These are phyloP conservation scores for Drosophila falleni DNA, from an alignment of 2,888 invertebrate genomes.

Conservation along the genomic window DNA sequence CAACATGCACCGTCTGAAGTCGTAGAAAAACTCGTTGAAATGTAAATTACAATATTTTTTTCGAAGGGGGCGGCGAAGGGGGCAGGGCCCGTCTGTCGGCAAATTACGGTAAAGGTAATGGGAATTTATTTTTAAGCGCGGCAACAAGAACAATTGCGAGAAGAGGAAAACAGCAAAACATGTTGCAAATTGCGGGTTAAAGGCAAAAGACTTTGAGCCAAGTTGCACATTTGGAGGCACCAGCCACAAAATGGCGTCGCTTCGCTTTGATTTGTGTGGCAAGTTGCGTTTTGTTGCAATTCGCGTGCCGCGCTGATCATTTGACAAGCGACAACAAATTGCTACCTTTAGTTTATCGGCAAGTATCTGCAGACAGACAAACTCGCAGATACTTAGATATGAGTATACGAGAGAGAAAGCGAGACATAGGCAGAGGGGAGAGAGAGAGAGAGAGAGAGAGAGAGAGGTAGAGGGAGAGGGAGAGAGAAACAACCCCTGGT, in stretches of 20 bases:
- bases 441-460: not conserved
- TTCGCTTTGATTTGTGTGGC: constrained; percentile 55
- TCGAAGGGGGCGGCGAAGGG: constrained; percentile 6
- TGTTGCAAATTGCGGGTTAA: constrained; percentile 27
- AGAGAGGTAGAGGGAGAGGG: not conserved
- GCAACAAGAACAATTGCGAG: constrained; percentile 24
- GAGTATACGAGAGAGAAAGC: not conserved
- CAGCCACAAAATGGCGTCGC: constrained; percentile 74
- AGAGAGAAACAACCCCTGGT: constrained; percentile 29
- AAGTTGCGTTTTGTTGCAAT: constrained; percentile 33
- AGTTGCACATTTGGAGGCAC: constrained; percentile 70
- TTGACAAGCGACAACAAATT: constrained; percentile 74
- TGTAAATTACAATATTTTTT: constrained; percentile 63
- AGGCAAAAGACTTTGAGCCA: constrained; percentile 13
- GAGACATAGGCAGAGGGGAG: too few species aligned
- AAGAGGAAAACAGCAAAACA: constrained; percentile 35
- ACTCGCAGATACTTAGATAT: constrained; percentile 14
- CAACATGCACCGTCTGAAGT: constrained; percentile 55
- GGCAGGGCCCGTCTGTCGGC: constrained; percentile 61
- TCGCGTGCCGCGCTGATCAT: constrained; percentile 76
- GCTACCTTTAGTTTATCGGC: constrained; percentile 56
- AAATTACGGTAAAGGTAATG: constrained; percentile 70
- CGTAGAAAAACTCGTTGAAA: constrained; percentile 51
- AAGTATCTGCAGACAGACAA: constrained; percentile 27
- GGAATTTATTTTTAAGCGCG: constrained; percentile 62